Conservation (phyloP, 1,140 invertebrate species). For the Aphidius gifuensis region DNA sequence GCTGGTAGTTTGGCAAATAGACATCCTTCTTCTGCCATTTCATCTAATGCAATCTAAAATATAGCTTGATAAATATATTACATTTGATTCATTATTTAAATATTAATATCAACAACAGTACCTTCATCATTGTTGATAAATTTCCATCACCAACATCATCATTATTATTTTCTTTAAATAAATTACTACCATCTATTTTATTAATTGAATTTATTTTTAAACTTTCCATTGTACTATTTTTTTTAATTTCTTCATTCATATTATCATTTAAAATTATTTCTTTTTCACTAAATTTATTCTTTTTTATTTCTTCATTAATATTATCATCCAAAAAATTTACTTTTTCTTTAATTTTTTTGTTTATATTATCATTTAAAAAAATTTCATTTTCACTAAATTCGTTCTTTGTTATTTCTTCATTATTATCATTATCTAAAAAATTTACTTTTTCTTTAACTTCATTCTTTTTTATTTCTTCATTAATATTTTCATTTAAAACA, state of each 20-base stretch:
- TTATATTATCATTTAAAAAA: not conserved
- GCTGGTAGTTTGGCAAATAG: conserved; percentile 44
- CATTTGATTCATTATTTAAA: not conserved
- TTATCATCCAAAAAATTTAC: conserved; percentile 23
- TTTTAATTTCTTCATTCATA: not conserved
- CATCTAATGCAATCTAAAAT: conserved; percentile 35
- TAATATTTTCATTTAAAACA: conserved; percentile 15
- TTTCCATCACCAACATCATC: not conserved
- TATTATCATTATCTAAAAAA: conserved; percentile 16
- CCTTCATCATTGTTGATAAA: conserved; percentile 8
- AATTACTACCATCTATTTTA: not conserved
- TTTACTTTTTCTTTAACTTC: conserved; percentile 20
- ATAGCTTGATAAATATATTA: too few relatives aligned
- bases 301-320: not conserved
- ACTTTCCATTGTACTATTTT: too few relatives aligned
- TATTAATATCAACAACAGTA: not conserved
- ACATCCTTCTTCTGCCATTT: conserved; percentile 41
- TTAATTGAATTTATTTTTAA: not conserved
- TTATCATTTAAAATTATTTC: not conserved
- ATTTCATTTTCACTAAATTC: too few relatives aligned
- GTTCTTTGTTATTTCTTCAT: not conserved
- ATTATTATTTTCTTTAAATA: not conserved
- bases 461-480: not conserved
- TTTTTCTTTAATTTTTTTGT: conserved; percentile 13
- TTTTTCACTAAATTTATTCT: too few relatives aligned